phyloP scores from a whole-genome alignment of 2,797 vertebrate species.

The Nothura maculosa region DNA sequence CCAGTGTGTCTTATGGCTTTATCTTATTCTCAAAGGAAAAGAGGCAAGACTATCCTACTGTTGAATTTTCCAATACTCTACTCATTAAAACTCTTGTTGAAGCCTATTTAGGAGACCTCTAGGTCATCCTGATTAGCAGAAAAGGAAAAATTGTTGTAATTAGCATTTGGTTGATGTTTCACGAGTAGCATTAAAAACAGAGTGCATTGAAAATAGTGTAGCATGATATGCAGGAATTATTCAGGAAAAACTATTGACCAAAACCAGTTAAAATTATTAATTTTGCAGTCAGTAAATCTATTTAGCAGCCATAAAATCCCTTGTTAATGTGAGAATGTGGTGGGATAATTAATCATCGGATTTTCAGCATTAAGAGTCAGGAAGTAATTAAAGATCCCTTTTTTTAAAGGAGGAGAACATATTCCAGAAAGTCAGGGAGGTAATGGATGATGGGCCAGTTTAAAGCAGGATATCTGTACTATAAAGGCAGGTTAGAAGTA shows the following conservation, averaged over 20 bases:
- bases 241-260: neutral
- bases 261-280: neutral
- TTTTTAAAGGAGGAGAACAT: constrained; percentile 4
- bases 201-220: constrained; percentile 61
- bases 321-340: neutral
- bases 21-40: constrained; percentile 84
- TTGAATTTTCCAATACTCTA: constrained; percentile 81
- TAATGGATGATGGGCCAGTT: constrained; percentile 2
- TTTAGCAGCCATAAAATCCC: constrained; percentile 3
- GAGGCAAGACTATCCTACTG: constrained; percentile 70
- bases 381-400: constrained; percentile 27
- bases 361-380: neutral
- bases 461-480: neutral
- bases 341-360: constrained; percentile 45
- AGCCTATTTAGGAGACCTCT: constrained; percentile 79
- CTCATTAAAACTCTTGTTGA: constrained; percentile 83
- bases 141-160: constrained; percentile 86
- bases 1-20: constrained; percentile 70
- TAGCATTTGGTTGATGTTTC: constrained; percentile 88
- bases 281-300: neutral
- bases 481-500: constrained; percentile 30
- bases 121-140: constrained; percentile 90
- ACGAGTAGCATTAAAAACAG: constrained; percentile 82
- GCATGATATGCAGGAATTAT: neutral
- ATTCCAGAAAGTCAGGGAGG: neutral